Evolutionary conservation across 2,113 vertebrate genomes (phyloP), one percentile per base, ranked within the genome.

Genomic region (Prionailurus bengalensis): DNA sequence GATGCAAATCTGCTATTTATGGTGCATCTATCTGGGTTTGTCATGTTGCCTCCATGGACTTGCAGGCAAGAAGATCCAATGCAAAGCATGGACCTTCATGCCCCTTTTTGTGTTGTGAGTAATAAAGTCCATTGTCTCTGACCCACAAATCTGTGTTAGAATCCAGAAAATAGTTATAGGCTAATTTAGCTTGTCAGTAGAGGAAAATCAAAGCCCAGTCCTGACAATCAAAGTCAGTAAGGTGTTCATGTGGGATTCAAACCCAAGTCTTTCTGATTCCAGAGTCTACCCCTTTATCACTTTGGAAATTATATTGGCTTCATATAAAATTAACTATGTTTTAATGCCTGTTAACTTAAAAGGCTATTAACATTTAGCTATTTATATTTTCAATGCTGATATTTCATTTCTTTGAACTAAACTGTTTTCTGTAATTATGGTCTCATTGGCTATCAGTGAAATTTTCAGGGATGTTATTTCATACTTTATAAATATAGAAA

Each of bases 351-450:
- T 39, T 39, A 39, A 39, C 39, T 39, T 39, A 39, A 39, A 39
- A 39, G 39, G 42, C 5, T 3, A 5, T 36, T 83, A 74, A 45
- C 3, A 66, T 65, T 74, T 23, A 42, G 86, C 29, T 95, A 12
- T 27, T 91, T 81, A 48, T 66, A 48, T 51, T 66, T 63, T 79
- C 13, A 79, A 51, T 61, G 4, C 12, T 74, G 96, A 27, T 51
- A 73, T 89, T 97, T 91, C 48, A 80, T 88, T 83, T 95, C 39
- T 88, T 84, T 88, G n/a, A 96, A 55, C 14, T 80, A 14, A 83
- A 88, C 3, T 51, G 66, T n/a, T 70, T 53, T 39, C 53, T 80
- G 51, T 68, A 11, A 76, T 66, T 78, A 53, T 39, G 25, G 8
- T 93, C 7, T 63, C 61, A 61, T 48, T 88, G 76, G 5, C 42